phyloP scores from a whole-genome alignment of 2,797 vertebrate species.

The Martes flavigula region DNA sequence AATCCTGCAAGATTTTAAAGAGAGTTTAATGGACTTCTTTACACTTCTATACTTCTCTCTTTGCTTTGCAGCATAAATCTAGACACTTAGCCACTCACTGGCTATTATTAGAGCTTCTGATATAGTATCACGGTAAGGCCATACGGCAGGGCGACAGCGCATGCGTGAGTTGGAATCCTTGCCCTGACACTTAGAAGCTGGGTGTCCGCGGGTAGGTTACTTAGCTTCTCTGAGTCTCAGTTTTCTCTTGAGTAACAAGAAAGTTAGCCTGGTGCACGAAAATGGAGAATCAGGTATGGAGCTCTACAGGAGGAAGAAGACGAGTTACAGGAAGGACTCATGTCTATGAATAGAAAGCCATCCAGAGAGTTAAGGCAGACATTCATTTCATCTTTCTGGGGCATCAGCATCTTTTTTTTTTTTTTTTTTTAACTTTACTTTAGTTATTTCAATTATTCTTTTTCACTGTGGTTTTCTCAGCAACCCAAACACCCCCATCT shows the following conservation, averaged over 20 bases:
- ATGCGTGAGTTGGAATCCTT: background rate
- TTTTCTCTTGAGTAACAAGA: background rate
- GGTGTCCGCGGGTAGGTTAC: background rate
- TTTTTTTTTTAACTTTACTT: background rate
- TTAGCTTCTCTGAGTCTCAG: background rate
- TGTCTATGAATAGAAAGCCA: background rate
- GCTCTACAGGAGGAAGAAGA: background rate
- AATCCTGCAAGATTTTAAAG: background rate
- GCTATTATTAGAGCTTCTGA: background rate
- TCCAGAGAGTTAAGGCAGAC: background rate
- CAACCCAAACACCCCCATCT: background rate
- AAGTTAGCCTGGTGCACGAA: background rate
- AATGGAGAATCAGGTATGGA: background rate
- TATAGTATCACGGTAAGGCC: background rate
- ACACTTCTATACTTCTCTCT: background rate
- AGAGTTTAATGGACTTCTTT: conserved; percentile 6
- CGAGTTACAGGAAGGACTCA: background rate
- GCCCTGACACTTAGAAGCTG: background rate
- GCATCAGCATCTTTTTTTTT: background rate
- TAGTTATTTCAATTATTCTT: background rate
- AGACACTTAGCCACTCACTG: background rate
- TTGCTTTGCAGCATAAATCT: background rate
- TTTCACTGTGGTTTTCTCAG: background rate
- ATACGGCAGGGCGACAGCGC: background rate
- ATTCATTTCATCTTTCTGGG: background rate